Evolutionary conservation across 1,140 invertebrate genomes (phyloP).

Genomic region (Monomorium pharaonis): DNA sequence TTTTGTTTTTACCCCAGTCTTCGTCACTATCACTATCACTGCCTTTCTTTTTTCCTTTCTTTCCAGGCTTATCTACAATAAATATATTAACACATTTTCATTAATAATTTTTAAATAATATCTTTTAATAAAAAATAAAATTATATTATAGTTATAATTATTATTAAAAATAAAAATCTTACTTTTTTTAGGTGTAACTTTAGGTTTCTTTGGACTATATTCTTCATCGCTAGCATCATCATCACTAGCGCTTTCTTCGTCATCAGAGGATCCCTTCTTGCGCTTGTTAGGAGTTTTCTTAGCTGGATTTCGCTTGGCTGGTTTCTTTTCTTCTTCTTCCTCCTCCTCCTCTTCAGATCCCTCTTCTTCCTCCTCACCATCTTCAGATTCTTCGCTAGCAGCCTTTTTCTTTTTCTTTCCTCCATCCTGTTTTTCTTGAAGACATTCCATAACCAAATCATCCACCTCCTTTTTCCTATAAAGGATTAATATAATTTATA

Average conservation of each 20-base stretch:
- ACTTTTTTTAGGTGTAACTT: conserved; percentile 82
- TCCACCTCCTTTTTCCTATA: conserved; percentile 94
- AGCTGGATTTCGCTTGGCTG: conserved; percentile 85
- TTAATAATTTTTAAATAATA: background rate
- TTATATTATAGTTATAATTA: background rate
- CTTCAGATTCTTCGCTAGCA: conserved; percentile 86
- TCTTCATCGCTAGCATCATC: conserved; percentile 90
- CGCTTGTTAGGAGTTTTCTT: conserved; percentile 85
- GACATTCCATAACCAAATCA: conserved; percentile 92
- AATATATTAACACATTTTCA: conserved; percentile 1
- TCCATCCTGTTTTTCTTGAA: conserved; percentile 87
- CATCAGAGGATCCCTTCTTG: conserved; percentile 87
- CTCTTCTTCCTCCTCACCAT: conserved; percentile 87
- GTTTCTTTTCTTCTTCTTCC: conserved; percentile 88
- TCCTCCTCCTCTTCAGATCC: conserved; percentile 87
- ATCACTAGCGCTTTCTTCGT: conserved; percentile 87
- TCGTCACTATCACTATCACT: conserved; percentile 91
- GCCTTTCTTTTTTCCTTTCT: conserved; percentile 90
- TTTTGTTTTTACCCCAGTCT: conserved; percentile 90
- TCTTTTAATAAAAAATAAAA: background rate
- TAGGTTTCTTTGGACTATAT: conserved; percentile 88
- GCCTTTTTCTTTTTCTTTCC: conserved; percentile 85
- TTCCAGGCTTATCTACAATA: conserved; percentile 79
- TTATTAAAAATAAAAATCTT: conserved; percentile 25
- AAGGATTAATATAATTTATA: background rate